phyloP scores from a whole-genome alignment of 2,113 vertebrate genomes.

The Diphyllodes magnificus region DNA sequence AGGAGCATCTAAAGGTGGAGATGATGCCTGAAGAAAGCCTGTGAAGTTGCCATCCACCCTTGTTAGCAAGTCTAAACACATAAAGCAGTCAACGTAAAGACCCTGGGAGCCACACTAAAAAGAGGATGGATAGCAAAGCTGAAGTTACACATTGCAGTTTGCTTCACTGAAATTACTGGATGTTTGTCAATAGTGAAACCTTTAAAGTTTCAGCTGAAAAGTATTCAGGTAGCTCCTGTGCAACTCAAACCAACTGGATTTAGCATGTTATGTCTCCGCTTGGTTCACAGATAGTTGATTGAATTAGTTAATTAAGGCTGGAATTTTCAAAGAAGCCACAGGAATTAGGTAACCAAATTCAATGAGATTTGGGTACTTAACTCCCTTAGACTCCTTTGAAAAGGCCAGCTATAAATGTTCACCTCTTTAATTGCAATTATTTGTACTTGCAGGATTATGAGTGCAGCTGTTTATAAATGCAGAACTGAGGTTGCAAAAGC shows the following conservation, averaged over 20 bases:
- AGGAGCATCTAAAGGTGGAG: background rate
- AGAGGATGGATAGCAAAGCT: background rate
- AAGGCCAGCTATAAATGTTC: slow-evolving; percentile 19
- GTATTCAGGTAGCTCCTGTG: background rate
- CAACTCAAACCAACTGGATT: background rate
- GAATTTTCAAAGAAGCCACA: slow-evolving; percentile 57
- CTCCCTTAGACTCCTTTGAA: slow-evolving; percentile 40
- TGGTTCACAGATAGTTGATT: slow-evolving; percentile 22
- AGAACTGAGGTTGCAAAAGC: slow-evolving; percentile 13
- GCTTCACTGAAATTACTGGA: background rate
- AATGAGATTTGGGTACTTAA: slow-evolving; percentile 10
- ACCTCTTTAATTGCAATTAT: slow-evolving; percentile 34
- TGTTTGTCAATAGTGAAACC: background rate
- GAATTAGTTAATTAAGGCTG: slow-evolving; percentile 35
- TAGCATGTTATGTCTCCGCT: background rate
- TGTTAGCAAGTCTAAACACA: background rate
- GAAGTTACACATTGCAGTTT: background rate
- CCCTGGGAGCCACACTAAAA: background rate
- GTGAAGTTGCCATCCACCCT: background rate
- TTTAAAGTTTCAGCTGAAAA: background rate
- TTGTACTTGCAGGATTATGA: slow-evolving; percentile 15
- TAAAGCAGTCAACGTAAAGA: background rate
- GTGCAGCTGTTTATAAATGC: slow-evolving; percentile 35
- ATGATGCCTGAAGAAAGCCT: background rate
- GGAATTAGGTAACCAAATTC: slow-evolving; percentile 55